These are phyloP conservation scores for Tipula helvola DNA, from an alignment of 2,888 invertebrate genomes.

Conservation along the genomic window DNA sequence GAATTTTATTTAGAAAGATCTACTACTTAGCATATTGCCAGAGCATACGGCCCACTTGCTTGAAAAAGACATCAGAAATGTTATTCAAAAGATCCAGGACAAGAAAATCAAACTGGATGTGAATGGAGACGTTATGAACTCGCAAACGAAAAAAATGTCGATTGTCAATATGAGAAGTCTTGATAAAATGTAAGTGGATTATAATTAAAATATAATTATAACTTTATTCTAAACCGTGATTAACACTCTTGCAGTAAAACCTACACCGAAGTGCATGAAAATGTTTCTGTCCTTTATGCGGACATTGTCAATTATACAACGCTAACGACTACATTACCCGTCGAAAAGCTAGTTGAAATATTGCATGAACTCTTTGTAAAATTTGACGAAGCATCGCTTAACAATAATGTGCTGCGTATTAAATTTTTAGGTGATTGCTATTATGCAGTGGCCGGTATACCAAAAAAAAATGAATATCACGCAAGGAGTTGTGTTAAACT, in stretches of 20 bases:
- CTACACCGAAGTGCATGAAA: slow-evolving; percentile 75
- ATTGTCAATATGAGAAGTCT: background rate
- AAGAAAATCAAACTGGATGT: background rate
- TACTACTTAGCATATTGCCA: slow-evolving; percentile 76
- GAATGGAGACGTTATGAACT: background rate
- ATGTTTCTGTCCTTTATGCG: slow-evolving; percentile 83
- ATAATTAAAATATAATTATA: background rate
- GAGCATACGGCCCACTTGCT: slow-evolving; percentile 62
- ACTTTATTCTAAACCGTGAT: background rate
- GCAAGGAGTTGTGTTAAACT: slow-evolving; percentile 83
- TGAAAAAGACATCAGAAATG: slow-evolving; percentile 43
- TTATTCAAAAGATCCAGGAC: slow-evolving; percentile 39
- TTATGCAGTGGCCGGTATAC: slow-evolving; percentile 83
- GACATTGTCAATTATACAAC: slow-evolving; percentile 90
- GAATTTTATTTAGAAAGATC: slow-evolving; percentile 50
- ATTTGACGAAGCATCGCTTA: slow-evolving; percentile 79
- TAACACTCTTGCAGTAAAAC: slow-evolving; percentile 47
- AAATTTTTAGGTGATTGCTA: slow-evolving; percentile 92
- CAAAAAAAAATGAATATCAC: slow-evolving; percentile 62
- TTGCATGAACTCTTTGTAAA: slow-evolving; percentile 82
- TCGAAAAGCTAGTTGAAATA: slow-evolving; percentile 71
- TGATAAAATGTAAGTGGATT: background rate
- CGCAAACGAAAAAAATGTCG: background rate
- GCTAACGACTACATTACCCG: slow-evolving; percentile 69
- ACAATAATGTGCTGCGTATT: slow-evolving; percentile 66